Evolutionary conservation across 35 echinoderm and acorn worm species (phyloP), one percentile per base, ranked within the genome.

Genomic region (Ptychodera flava): DNA sequence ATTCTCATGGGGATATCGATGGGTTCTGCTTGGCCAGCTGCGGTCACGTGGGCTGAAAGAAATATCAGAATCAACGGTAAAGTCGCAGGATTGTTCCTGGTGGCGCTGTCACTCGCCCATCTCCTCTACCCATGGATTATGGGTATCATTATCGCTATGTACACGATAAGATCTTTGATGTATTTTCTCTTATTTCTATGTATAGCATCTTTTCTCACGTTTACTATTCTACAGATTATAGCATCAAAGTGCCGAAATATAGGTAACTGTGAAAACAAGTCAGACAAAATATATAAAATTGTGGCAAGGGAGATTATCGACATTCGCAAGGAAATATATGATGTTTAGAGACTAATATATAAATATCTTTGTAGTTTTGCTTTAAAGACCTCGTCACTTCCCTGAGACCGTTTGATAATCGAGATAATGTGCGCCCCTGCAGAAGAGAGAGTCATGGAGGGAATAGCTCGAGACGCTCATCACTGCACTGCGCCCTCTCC

Each of bases 11-110:
- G 92, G 0, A 34, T 91, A 32, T 92, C 92, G 0, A 94, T 97
- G 92, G 96, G 90, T 10, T 99, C 96, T 0, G 79, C 94, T 22
- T 94, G 94, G 36, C 96, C 96, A 34, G 83, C 86, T 30, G 92
- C 90, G 15, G 90, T 99, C 83, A 86, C 93, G 0, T 99, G 96
- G 96, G 78, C 94, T 0, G 92, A 99, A 78, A 78, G 93, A 0
- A 92, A 92, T 80, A 85, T 89, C 27, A 82, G 38, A 22, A 90
- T 94, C 12, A 92, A 85, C 0, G 92, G 96, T 6, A 94, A 88
- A 33, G 85, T 87, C 12, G 90, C 96, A 15, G 89, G 92, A 1
- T 37, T 99, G 1, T 90, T 99, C 0, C 35, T 99, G 12, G 85
- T 93, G 0, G 96, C 92, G 12, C 85, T 87, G 0, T 93, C 93